Base-by-base conservation (phyloP, 1,140 invertebrate species). In the Lepidurus packardi region DNA sequence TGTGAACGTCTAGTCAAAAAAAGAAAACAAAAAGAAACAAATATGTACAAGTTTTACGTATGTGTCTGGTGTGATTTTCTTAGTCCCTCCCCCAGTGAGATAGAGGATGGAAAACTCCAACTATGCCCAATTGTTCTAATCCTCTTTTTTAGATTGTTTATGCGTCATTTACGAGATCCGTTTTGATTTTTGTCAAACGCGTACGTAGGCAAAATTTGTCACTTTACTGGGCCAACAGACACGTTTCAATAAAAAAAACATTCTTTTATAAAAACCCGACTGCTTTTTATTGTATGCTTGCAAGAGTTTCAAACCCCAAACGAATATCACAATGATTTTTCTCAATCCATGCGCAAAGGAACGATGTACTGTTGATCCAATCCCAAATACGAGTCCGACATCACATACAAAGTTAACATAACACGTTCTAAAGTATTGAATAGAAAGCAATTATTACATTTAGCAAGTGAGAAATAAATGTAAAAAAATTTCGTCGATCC, bases 361-460 rank as follows among this genome's bases (percentile, higher is more conserved):
- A 90, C 77, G 81, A 87, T 86, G 82, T 95, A 98, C 83, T 99
- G 95, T 83, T 99, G 97, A 87, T 99, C 98, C 10, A 98, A 86
- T 25, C 96, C 97, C 42, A 99, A 86, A 83, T 98, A 98, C 76
- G 91, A 93, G 86, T 99, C 97, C 77, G 95, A 97, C 86, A 98
- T 90, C 11, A 99, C 83, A 83, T 94, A 98, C 16, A 98, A 82
- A 0, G 91, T 93, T 80, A 95, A 90, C 74, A 91, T 90, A 16
- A 90, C 86, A 11, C 89, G 88, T 42, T 94, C 94, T 90, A 85
- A 79, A 87, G 86, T 79, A 79, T 80, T 84, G 81, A 73, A 44
- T 79, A 21, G 34, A 13, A 47, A 78, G 7, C 7, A 34, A 53
- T 34, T 34, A 34, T 34, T 34, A 34, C 34, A 34, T 4, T 34